Base-by-base conservation (phyloP, 2,797 vertebrate genomes). In the Hipposideros larvatus region DNA sequence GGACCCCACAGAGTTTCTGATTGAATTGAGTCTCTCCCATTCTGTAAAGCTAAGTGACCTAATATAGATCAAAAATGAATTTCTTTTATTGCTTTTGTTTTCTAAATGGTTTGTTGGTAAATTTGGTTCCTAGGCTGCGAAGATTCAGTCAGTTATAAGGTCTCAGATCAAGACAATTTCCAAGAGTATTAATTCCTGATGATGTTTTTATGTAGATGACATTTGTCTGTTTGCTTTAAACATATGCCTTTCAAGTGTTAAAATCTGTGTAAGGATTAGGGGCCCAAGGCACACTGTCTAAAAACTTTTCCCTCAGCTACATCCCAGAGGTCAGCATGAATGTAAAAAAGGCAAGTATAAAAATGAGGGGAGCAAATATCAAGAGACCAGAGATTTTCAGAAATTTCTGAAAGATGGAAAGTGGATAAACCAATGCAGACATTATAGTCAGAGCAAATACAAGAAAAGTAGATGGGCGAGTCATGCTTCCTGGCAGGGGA, bases 1-100 rank as follows among this genome's bases (percentile, higher is more conserved):
- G 86, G 94, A 83, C 83, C 96, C 90, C 71, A 92, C 94, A 86
- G 97, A 96, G 94, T 95, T 96, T 96, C 90, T 97, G 97, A 97
- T 94, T 96, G 41, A 97, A 96, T 94, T 63, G 73, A 96, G 53
- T 61, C 78, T 87, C 93, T 79, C 70, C 78, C 79, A 7, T 80
- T 92, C 78, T 90, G 11, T 26, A 51, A 77, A 91, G 66, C 84
- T 91, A 94, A 91, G 82, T 96, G 88, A 96, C 86, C 75, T 86
- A 85, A 53, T 43, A 61, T 13, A 34, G 74, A 73, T 85, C 86
- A 95, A 95, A 95, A 95, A 51, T 77, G 63, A 95, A 73, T 90
- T 95, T 91, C 37, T 71, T 80, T 89, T 92, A 68, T 88, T 80
- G 65, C 86, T 94, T 97, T 96, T 89, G 73, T 92, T 95, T 96